Evolutionary conservation across 2,113 vertebrate species (phyloP), one percentile per base, ranked within the genome.

Genomic region (Ibidorhyncha struthersii): DNA sequence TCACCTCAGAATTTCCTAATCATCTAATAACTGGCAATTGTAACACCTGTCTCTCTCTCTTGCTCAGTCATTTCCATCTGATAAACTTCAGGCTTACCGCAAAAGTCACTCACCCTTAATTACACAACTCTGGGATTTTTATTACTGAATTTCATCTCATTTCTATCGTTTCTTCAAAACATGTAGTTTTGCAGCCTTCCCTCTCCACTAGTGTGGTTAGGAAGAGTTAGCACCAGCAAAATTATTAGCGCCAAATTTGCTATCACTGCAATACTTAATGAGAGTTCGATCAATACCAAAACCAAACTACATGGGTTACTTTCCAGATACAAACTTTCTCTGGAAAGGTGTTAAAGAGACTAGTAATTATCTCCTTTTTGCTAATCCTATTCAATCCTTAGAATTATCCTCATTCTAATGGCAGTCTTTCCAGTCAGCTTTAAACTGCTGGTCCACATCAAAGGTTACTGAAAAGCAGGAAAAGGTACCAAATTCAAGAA

Each of bases 211-310:
- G 6, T 4, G 12, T 20, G 13, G 14, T 72, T 43, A 82, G 58
- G 52, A 71, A 50, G 20, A 71, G 38, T 43, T n/a, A n/a, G 13
- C 41, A 49, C 36, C 47, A 66, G 47, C 15, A 67, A 41, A 62
- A 30, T 36, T 55, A 25, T 2, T 38, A 80, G 61, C 0, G 0
- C 6, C 65, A 38, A 43, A 41, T 78, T 25, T 72, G n/a, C 43
- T 36, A 25, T 23, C 26, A 21, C 14, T 63, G 7, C 25, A 45
- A 26, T 18, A 73, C 53, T 49, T 43, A 19, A 14, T 7, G 12
- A 73, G 34, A 59, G 14, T 3, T 29, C 40, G 38, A 38, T 61
- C 59, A 62, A 62, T 40, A 67, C 23, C 52, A 82, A 77, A 91
- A 15, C 19, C 45, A 79, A 55, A 43, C 27, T 18, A 30, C 4